These are phyloP conservation scores for Clinocottus analis DNA, from an alignment of 2,113 vertebrate species.

Conservation along the genomic window DNA sequence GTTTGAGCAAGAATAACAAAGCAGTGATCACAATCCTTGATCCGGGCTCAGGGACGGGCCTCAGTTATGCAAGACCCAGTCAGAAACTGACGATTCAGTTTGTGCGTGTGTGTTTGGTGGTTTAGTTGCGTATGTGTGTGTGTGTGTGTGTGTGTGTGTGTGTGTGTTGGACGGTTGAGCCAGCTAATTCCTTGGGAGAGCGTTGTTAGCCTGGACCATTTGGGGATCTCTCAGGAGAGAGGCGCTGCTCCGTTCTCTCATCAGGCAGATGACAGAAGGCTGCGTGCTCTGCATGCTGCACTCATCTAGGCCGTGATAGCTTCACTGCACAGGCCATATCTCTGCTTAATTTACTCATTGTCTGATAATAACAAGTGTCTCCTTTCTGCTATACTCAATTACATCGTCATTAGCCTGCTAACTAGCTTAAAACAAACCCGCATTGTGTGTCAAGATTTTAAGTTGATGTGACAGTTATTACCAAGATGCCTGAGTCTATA, in stretches of 20 bases:
- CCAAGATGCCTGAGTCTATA: constrained; percentile 45
- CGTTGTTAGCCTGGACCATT: constrained; percentile 71
- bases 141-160: background rate
- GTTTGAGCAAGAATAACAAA: constrained; percentile 52
- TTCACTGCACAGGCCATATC: constrained; percentile 70
- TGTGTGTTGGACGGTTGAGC: constrained; percentile 36
- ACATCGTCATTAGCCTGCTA: constrained; percentile 75
- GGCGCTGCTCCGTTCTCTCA: constrained; percentile 60
- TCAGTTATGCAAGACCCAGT: constrained; percentile 56
- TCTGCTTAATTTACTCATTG: constrained; percentile 75
- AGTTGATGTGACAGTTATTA: constrained; percentile 74
- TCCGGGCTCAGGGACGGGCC: constrained; percentile 36
- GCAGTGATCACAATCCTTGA: constrained; percentile 60
- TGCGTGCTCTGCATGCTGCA: constrained; percentile 70
- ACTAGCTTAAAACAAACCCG: constrained; percentile 70
- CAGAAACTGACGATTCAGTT: constrained; percentile 20
- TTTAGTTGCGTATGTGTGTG: background rate
- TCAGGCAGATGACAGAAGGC: constrained; percentile 72
- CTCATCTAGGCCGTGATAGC: constrained; percentile 60
- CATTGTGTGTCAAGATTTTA: constrained; percentile 58
- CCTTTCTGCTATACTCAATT: constrained; percentile 76
- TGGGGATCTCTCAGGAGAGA: constrained; percentile 68
- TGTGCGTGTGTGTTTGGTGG: background rate
- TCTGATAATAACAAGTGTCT: constrained; percentile 76
- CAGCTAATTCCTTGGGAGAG: constrained; percentile 71